Evolutionary conservation across 2,888 invertebrate species (phyloP).

Genomic region (Aleiodes leptofemur): DNA sequence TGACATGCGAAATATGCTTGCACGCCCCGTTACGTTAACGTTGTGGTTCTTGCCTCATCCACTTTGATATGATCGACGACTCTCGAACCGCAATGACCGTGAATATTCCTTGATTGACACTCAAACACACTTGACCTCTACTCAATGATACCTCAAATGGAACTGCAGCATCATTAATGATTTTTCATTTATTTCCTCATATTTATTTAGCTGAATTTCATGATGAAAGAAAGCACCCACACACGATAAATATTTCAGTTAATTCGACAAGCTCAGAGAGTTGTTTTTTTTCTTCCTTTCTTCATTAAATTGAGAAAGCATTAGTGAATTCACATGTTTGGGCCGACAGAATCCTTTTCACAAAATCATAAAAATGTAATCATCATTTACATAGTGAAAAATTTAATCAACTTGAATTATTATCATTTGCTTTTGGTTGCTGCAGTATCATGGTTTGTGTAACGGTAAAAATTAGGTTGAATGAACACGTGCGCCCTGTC

Average conservation of each 20-base stretch:
- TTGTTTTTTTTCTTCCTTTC: no score
- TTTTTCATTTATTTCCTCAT: not conserved
- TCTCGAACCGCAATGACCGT: constrained; percentile 1
- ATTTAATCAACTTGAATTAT: constrained; percentile 4
- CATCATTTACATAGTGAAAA: not conserved
- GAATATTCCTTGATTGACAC: constrained; percentile 26
- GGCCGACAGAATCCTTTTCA: no score
- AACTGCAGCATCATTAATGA: not conserved
- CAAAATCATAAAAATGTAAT: no score
- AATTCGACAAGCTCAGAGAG: no score
- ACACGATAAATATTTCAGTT: no score
- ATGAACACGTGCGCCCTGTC: constrained; percentile 33
- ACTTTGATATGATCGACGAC: constrained; percentile 2
- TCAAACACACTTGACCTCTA: not conserved
- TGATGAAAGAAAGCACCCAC: no score
- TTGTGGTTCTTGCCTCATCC: constrained; percentile 46
- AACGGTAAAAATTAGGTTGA: constrained; percentile 32
- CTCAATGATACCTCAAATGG: not conserved
- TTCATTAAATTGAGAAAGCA: no score
- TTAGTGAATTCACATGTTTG: no score
- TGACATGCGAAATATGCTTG: constrained; percentile 46
- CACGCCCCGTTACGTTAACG: constrained; percentile 47
- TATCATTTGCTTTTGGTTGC: constrained; percentile 3
- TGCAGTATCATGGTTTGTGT: constrained; percentile 20
- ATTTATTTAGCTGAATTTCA: not conserved